phyloP scores from a whole-genome alignment of 2,888 invertebrate genomes.

The Meliscaeva auricollis region DNA sequence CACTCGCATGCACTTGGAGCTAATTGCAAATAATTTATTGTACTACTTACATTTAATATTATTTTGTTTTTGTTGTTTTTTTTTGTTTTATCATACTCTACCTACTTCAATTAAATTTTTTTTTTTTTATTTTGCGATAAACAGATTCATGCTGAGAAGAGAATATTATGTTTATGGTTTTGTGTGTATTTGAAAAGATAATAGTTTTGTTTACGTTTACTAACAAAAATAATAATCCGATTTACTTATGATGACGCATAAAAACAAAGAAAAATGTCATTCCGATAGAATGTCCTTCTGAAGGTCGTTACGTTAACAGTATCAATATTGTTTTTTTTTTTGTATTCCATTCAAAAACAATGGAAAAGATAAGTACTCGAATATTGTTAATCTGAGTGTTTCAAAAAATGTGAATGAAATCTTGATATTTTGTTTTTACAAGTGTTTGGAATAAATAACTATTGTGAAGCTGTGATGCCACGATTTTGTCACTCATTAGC shows the following conservation, averaged over 20 bases:
- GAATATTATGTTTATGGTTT: background rate
- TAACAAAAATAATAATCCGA: slow-evolving; percentile 29
- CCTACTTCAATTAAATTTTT: slow-evolving; percentile 4
- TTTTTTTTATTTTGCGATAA: slow-evolving; percentile 21
- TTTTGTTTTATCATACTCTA: background rate
- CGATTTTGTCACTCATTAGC: too few species aligned
- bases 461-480: too few species aligned
- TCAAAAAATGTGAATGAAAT: too few species aligned
- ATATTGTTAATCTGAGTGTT: too few species aligned
- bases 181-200: background rate
- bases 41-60: slow-evolving; percentile 36
- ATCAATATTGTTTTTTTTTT: background rate
- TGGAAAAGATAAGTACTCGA: background rate
- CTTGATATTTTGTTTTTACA: too few species aligned
- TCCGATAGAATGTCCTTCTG: slow-evolving; percentile 40
- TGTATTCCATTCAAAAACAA: background rate
- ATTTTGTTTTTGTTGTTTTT: background rate
- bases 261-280: background rate
- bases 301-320: slow-evolving; percentile 45
- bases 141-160: slow-evolving; percentile 15
- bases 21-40: slow-evolving; percentile 48
- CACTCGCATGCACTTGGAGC: slow-evolving; percentile 62
- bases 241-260: slow-evolving; percentile 5
- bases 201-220: slow-evolving; percentile 20
- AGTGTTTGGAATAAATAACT: too few species aligned